Base-by-base conservation (phyloP, 1,140 invertebrate genomes). In the Euwallacea fornicatus region DNA sequence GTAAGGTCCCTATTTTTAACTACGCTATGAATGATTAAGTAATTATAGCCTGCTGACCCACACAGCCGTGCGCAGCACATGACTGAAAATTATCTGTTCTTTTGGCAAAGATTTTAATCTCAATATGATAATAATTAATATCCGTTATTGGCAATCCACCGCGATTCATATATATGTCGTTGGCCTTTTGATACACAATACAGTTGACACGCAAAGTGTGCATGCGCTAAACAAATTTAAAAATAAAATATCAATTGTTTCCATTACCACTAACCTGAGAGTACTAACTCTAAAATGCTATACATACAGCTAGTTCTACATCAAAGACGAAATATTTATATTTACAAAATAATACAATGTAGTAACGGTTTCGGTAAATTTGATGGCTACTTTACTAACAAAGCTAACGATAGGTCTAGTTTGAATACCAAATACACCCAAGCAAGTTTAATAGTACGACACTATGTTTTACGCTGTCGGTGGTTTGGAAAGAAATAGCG, bases 271-370 rank as follows among this genome's bases (percentile, higher is more conserved):
- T 80, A 81, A 81, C 78, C 76, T 80, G 78, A 79, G 76, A 80
- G 62, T 73, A 72, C 77, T 81, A 79, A 77, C 69, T 74, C 73
- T 81, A 81, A 79, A 77, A 79, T 81, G 79, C 78, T 81, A 79
- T 81, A 81, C 79, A 81, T 78, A 80, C 79, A 81, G 74, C 78
- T 79, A 77, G 69, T 73, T 66, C 80, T 81, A 81, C 80, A 78
- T 81, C 75, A 79, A 79, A 74, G 77, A 77, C 68, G 75, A 80
- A 79, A 78, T 76, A 78, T 73, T 69, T 71, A 66, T 81, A 79
- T 81, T 65, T 79, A 80, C 77, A 81, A 79, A 78, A 78, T 76
- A 80, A 79, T 76, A 80, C 76, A 80, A 72, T 67, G 75, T 76
- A 73, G 55, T 71, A 73, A 71, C 69, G 76, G 74, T 71, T 79